Base-by-base conservation (phyloP, 37 sponge, comb jelly and placozoan genomes). In the Geodia barretti region DNA sequence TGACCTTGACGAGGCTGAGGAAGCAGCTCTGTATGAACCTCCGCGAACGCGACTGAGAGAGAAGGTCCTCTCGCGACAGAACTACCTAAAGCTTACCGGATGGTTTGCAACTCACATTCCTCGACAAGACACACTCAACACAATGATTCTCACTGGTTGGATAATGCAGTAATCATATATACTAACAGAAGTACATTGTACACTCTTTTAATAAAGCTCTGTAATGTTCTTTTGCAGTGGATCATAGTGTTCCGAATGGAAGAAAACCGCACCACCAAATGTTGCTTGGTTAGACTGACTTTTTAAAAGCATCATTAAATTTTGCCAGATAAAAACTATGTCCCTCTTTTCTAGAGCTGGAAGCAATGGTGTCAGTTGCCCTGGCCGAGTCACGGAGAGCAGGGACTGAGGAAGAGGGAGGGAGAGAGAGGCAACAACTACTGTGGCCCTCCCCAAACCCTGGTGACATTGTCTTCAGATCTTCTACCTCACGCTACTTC, bases 21-120 rank as follows among this genome's bases (percentile, higher is more conserved):
- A 47, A 47, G 14, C 54, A 47, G 7, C 14, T 7, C 54, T 47
- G 14, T 47, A 47, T 14, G 54, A 47, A 14, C 54, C 54, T 47
- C 54, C 54, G 7, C n/a, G n/a, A n/a, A 43, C 23, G 28, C 17
- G 41, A 4, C 31, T 42, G 26, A 20, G 43, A 2, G 39, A 37
- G 37, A 59, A 26, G 61, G 58, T 35, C 24, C 43, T 94, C 7
- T 90, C 94, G 28, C 72, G 78, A 30, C 80, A 94, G 72, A 94
- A 86, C 64, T 94, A 94, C 62, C 59, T 64, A 25, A 94, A 90
- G 47, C 38, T 94, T 58, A 90, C 92, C 38, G 62, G 92, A 24
- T 90, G 92, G 94, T 89, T 90, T 83, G 79, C 91, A 31, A 63
- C 76, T 5, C 67, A 94, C 24, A 72, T 83, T 29, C 90, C 93